Percentiles rank a stretch among this genome's conserved stretches.
phyloP scores from a whole-genome alignment of 2,113 vertebrate genomes.

The Hippocampus comes region DNA sequence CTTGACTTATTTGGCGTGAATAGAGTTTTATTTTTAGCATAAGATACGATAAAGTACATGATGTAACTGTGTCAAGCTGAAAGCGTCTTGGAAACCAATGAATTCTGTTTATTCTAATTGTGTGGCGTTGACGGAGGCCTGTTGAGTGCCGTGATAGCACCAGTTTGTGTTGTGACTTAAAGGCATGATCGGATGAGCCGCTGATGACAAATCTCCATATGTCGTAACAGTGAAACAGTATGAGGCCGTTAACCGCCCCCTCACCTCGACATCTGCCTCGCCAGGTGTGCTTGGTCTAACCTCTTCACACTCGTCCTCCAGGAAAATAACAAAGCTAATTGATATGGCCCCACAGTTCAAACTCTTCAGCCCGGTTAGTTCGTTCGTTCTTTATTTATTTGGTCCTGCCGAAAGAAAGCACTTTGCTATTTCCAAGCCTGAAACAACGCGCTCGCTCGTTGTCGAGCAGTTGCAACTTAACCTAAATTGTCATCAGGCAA shows the following conservation, averaged over 20 bases:
- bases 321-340: slow-evolving; percentile 40
- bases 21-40: too few species aligned
- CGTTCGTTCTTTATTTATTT: not conserved
- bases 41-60: too few species aligned
- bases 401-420: not conserved
- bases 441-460: not conserved
- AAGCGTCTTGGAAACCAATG: not conserved
- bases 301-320: slow-evolving; percentile 16
- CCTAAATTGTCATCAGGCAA: not conserved
- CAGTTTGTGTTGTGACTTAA: not conserved
- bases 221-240: not conserved
- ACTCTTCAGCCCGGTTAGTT: not conserved
- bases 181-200: not conserved
- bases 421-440: not conserved
- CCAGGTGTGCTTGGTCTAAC: slow-evolving; percentile 35
- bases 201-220: slow-evolving; percentile 4
- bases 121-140: not conserved
- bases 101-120: not conserved
- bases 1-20: too few species aligned
- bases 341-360: slow-evolving; percentile 37
- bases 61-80: too few species aligned
- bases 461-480: not conserved
- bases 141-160: not conserved
- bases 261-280: slow-evolving; percentile 34
- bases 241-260: not conserved